A percentile compares a stretch with the other conserved stretches of the same genome.
phyloP scores from a whole-genome alignment of 2,888 invertebrate genomes.

The Urechis unicinctus region DNA sequence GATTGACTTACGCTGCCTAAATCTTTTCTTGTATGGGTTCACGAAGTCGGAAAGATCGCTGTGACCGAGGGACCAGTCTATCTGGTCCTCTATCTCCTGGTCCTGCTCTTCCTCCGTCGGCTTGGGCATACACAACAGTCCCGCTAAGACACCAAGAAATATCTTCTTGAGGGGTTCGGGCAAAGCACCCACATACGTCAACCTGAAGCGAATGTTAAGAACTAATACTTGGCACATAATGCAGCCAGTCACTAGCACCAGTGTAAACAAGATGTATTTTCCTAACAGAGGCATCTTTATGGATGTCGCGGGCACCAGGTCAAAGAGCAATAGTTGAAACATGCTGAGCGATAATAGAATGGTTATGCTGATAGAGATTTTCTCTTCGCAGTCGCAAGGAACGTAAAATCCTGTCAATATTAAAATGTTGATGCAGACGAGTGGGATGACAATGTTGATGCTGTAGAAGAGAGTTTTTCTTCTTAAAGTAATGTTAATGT shows the following conservation, averaged over 20 bases:
- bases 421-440: constrained; percentile 90
- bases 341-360: not conserved
- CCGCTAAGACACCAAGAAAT: not conserved
- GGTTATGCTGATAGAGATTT: constrained; percentile 57
- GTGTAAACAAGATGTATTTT: not conserved
- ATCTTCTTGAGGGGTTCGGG: not conserved
- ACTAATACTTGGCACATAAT: not conserved
- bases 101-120: not conserved
- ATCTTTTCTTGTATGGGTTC: not conserved
- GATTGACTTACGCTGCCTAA: not conserved
- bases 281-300: not conserved
- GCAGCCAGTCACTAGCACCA: not conserved
- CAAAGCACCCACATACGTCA: not conserved
- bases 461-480: constrained; percentile 79
- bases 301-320: not conserved
- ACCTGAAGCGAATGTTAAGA: not conserved
- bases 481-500: constrained; percentile 44
- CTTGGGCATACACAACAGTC: not conserved
- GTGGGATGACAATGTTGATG: constrained; percentile 91
- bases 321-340: not conserved
- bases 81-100: not conserved
- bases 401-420: constrained; percentile 96
- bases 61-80: not conserved
- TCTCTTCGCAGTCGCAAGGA: constrained; percentile 96
- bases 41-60: not conserved